phyloP scores from a whole-genome alignment of 2,113 vertebrate genomes.

The Cololabis saira region DNA sequence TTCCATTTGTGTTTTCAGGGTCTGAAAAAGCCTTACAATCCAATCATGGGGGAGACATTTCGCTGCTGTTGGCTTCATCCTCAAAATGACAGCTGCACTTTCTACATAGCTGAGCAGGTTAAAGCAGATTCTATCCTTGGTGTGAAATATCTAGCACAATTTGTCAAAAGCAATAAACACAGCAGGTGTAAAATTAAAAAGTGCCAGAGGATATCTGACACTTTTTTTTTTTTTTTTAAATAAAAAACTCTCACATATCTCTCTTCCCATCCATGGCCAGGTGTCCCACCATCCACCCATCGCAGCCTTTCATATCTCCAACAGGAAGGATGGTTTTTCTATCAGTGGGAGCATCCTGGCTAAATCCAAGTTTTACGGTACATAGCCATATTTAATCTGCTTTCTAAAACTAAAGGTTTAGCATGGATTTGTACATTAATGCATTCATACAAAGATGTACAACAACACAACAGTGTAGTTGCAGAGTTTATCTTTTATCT shows the following conservation, averaged over 20 bases:
- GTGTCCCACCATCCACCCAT: conserved; percentile 96
- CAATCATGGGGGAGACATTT: conserved; percentile 94
- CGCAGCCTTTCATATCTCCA: conserved; percentile 95
- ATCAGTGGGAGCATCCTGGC: conserved; percentile 93
- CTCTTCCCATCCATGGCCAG: conserved; percentile 70
- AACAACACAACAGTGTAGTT: background rate
- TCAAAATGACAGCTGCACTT: conserved; percentile 92
- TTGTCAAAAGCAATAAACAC: background rate
- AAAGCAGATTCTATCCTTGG: conserved; percentile 8
- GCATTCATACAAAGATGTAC: background rate
- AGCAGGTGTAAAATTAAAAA: conserved; percentile 15
- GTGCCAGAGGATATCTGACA: background rate
- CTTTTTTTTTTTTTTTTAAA: background rate
- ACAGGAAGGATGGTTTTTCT: conserved; percentile 93
- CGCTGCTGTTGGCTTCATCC: conserved; percentile 97
- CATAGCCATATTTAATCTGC: background rate
- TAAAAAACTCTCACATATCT: conserved; percentile 4
- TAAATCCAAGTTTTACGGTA: conserved; percentile 97
- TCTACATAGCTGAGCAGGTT: conserved; percentile 97
- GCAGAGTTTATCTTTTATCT: background rate
- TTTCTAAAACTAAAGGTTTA: background rate
- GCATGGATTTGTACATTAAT: background rate
- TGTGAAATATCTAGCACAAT: conserved; percentile 16
- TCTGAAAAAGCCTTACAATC: conserved; percentile 98
- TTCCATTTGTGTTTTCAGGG: conserved; percentile 78